Base-by-base conservation (phyloP, 35 echinoderm and acorn worm species). In the Acanthaster planci region DNA sequence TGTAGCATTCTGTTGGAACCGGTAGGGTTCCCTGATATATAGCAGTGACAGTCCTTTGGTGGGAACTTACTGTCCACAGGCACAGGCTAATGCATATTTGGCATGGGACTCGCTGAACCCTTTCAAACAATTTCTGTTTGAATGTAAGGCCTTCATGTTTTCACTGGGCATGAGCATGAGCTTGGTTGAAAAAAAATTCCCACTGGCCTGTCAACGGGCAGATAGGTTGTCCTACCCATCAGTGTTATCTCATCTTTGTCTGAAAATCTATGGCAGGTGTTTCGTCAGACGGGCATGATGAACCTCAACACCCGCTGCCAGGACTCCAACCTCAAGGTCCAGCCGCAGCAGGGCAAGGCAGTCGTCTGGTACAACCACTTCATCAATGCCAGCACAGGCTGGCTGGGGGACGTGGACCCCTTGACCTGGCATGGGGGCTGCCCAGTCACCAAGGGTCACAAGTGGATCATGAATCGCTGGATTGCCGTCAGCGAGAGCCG, bases 381-480 rank as follows among this genome's bases (percentile, higher is more conserved):
- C 47, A 75, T 97, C 0, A 78, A 97, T 39, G 90, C 93, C 47
- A 58, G 75, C 2, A 91, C 93, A 0, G 95, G 95, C 9, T 97
- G 95, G 95, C 80, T 97, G n/a, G 95, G 95, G 16, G 26, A 89
- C 15, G 19, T 97, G 17, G 95, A 97, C 76, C 76, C 79, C 30
- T 93, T 76, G 29, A 97, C 90, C 15, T 97, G 90, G 95, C 95
- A 97, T 23, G 95, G 95, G n/a, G 95, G 95, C 10, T 97, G 95
- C 77, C 95, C 95, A 0, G 90, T 97, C 35, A 90, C 85, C 55
- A 90, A 76, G 67, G 95, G 95, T 22, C 78, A 86, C 23, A 97
- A 97, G 51, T 97, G 95, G 95, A 97, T 97, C 9, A 93, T 93
- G 88, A 97, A 97, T 54, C 80, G 95, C 1, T 97, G 95, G 95